Evolutionary conservation across 2,113 vertebrate species (phyloP), one percentile per base, ranked within the genome.

Genomic region (Sinocyclocheilus anophthalmus): DNA sequence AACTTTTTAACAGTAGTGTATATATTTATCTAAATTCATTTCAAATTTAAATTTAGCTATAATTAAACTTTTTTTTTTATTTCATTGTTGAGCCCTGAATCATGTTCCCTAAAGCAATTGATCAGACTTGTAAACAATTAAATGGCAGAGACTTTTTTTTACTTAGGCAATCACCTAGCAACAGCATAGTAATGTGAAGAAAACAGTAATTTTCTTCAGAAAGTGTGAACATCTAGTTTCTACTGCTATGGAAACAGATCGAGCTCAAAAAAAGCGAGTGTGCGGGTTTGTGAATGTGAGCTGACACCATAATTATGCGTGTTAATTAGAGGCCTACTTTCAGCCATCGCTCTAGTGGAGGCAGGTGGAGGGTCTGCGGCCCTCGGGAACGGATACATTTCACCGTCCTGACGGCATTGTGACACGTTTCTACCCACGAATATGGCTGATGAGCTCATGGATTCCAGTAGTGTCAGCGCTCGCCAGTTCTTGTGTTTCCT

Each of bases 291-390:
- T 81, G 86, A 84, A 82, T 87, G 53, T 75, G 85, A 87, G 78
- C 24, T 42, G 86, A 78, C 84, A 86, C 26, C 33, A 63, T 90
- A 80, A 90, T 90, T 90, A 87, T 81, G 72, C 26, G 50, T 69
- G 77, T 83, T 88, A 88, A 90, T 87, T 83, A 85, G 75, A 87
- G 57, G 42, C 89, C 89, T 90, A 90, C 82, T 85, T 90, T 90
- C 78, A 69, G 26, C 61, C 87, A 83, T 84, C 45, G 57, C 65
- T 86, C 79, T 70, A 75, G 26, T 3, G 22, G 18, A 83, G 67
- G 83, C 59, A 13, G 79, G 79, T 73, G 37, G n/a, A 63, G 13
- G 16, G 77, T 72, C 61, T 20, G 9, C 3, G 16, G 79, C 20
- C 39, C n/a, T 48, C 77, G 2, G n/a, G 59, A n/a, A 67, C 13